Evolutionary conservation across 2,797 vertebrate species (phyloP).

Genomic region (Liparis tanakae): DNA sequence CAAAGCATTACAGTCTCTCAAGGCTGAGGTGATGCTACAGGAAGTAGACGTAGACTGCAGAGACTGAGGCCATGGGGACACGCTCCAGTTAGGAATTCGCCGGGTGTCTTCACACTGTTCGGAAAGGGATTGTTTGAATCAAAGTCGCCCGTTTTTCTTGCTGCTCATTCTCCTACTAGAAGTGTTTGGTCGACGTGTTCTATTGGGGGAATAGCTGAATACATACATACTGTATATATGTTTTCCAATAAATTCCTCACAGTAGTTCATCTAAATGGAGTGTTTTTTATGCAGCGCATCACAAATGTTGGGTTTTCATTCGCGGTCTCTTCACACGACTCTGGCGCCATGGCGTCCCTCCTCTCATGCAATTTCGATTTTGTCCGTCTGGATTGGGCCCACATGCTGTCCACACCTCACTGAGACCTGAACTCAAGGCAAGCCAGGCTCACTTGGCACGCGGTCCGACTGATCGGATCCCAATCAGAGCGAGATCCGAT

Average conservation of each 20-base stretch:
- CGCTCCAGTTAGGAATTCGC: neutral
- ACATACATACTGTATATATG: no score
- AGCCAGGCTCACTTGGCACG: neutral
- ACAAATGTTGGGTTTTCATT: no score
- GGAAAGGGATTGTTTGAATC: no score
- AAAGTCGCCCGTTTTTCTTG: no score
- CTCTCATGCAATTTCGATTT: neutral
- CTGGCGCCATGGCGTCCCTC: neutral
- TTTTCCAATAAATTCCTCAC: neutral
- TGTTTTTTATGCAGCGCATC: neutral
- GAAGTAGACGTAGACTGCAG: neutral
- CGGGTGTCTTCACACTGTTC: no score
- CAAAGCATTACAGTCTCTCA: slow-evolving; percentile 1
- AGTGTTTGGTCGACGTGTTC: neutral
- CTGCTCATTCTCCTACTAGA: no score
- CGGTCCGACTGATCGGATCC: neutral
- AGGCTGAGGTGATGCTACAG: neutral
- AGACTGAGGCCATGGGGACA: neutral
- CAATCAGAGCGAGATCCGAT: neutral
- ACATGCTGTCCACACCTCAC: neutral
- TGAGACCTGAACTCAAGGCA: neutral
- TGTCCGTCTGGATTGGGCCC: neutral
- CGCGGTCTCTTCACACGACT: no score
- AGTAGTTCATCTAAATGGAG: neutral
- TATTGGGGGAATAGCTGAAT: neutral